phyloP scores from a whole-genome alignment of 2,888 invertebrate genomes.

The Clistopyga incitator region DNA sequence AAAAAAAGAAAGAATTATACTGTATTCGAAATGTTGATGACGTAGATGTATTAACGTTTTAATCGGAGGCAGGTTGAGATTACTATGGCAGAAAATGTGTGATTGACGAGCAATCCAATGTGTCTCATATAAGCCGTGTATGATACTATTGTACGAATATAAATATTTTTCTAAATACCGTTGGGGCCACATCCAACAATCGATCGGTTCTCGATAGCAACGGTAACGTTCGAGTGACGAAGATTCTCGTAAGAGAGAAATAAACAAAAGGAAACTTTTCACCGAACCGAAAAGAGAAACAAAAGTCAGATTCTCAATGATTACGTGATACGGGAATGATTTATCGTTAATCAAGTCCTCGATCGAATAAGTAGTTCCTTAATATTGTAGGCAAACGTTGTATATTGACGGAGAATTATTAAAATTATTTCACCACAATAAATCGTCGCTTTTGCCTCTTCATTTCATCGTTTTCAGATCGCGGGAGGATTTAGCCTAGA shows the following conservation, averaged over 20 bases:
- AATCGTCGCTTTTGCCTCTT: slow-evolving; percentile 22
- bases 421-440: slow-evolving; percentile 78
- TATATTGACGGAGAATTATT: slow-evolving; percentile 80
- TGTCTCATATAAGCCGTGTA: slow-evolving; percentile 26
- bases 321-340: slow-evolving; percentile 79
- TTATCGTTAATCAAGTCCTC: slow-evolving; percentile 75
- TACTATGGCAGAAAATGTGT: slow-evolving; percentile 14
- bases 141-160: slow-evolving; percentile 43
- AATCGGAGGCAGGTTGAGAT: slow-evolving; percentile 21
- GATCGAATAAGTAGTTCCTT: slow-evolving; percentile 80
- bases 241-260: slow-evolving; percentile 19
- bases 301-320: slow-evolving; percentile 81
- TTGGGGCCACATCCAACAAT: slow-evolving; percentile 22
- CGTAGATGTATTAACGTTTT: slow-evolving; percentile 30
- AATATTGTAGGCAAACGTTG: slow-evolving; percentile 81
- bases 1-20: not conserved
- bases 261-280: slow-evolving; percentile 24
- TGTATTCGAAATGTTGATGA: slow-evolving; percentile 6
- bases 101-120: slow-evolving; percentile 13
- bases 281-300: slow-evolving; percentile 42
- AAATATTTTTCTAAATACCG: slow-evolving; percentile 36
- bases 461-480: not conserved
- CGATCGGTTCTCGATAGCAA: slow-evolving; percentile 12
- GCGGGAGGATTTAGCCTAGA: not conserved
- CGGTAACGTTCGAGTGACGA: slow-evolving; percentile 25